phyloP scores from a whole-genome alignment of 1,140 invertebrate genomes.

The Cydia splendana region DNA sequence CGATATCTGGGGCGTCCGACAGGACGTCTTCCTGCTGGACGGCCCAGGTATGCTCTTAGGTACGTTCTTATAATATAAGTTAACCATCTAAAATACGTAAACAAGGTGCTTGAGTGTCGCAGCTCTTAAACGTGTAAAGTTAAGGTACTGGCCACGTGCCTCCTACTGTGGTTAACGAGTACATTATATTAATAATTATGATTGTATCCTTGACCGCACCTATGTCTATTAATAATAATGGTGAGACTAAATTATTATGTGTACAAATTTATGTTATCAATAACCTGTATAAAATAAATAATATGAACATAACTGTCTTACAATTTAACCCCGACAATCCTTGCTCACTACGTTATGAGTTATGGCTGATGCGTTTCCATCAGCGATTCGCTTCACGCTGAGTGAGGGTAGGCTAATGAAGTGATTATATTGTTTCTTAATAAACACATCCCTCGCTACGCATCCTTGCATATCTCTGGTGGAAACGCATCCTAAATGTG shows the following conservation, averaged over 20 bases:
- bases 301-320: neutral
- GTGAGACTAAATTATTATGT: conserved; percentile 19
- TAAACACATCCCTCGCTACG: too few species aligned
- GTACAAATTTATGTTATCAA: conserved; percentile 13
- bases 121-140: neutral
- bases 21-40: too few species aligned
- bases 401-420: too few species aligned
- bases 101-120: neutral
- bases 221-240: neutral
- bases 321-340: neutral
- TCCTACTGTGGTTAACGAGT: conserved; percentile 1
- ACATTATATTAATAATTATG: neutral
- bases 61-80: too few species aligned
- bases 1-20: too few species aligned
- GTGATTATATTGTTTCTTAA: too few species aligned
- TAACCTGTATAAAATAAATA: conserved; percentile 10
- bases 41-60: too few species aligned
- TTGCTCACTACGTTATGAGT: neutral
- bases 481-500: too few species aligned
- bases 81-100: too few species aligned
- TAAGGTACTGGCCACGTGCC: neutral
- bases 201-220: neutral
- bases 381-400: too few species aligned
- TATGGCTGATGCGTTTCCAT: too few species aligned
- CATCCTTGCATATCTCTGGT: too few species aligned